Evolutionary conservation across 2,113 vertebrate genomes (phyloP), one percentile per base, ranked within the genome.

Genomic region (Leptocoma aspasia): DNA sequence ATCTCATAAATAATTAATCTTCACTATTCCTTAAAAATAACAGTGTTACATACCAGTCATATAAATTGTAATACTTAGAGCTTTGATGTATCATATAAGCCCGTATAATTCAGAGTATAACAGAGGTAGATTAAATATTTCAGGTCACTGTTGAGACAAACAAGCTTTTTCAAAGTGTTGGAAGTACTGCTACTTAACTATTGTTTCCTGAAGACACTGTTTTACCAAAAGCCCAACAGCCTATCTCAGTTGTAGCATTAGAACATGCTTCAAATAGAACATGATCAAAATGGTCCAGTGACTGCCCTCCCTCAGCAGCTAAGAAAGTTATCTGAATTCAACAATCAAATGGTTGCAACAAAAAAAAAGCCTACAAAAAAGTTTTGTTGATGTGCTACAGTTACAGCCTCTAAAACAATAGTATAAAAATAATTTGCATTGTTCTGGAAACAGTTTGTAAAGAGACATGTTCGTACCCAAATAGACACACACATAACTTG

Each of bases 1-100:
- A 76, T 33, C 57, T 64, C 0, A 0, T 3, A 23, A 19, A 41
- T 39, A 5, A 73, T 7, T 44, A 27, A 52, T 17, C 28, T 26
- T 53, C 70, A 26, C 10, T 72, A 19, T 20, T n/a, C n/a, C 42
- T 65, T 61, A 69, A 63, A 81, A 63, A 47, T 15, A 73, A 47
- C 15, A 47, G 10, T 19, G 2, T 39, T 50, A 65, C 9, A 57
- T 0, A 50, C 27, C 6, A 75, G 15, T 39, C 21, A 70, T 12
- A 42, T 5, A 42, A 88, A 41, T 6, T 13, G 28, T 15, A 69
- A 61, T 49, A 31, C 37, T 15, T 64, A 39, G 20, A 54, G 27
- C 12, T 68, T 63, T 82, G 5, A 27, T 41, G 9, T 17, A 33
- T 54, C 3, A 1, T 26, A 54, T 9, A 18, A 10, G 3, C 20